Base-by-base conservation (phyloP, 1,140 invertebrate species). In the Hestina assimilis region DNA sequence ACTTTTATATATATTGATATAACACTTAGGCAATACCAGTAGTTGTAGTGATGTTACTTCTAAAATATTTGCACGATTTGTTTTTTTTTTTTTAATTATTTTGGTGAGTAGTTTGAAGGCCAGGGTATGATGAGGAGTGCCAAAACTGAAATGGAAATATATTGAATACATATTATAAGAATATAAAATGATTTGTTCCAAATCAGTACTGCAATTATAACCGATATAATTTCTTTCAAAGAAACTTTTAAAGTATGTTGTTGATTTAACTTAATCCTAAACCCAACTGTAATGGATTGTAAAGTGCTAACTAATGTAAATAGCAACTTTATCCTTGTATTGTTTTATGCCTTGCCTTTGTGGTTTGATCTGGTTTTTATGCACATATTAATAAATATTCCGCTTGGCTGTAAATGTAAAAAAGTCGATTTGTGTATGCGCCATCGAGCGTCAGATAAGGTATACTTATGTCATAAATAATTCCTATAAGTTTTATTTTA, bases 1-100 rank as follows among this genome's bases (percentile, higher is more conserved):
- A 88, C 83, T 84, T 86, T 89, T 89, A 86, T 89, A 86, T 85
- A 80, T 84, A 80, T 80, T 84, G 76, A 81, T 83, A 84, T 74
- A 74, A 78, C 74, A 77, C 77, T 79, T 77, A 86, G 81, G 69
- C 70, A 63, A 77, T 78, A 80, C 61, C 74, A 41, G 76, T 87
- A 86, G 84, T 45, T 73, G 78, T 86, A 86, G 82, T 63, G 46
- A 69, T 63, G 72, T 74, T 75, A 68, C 69, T 73, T 81, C 70
- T 72, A 66, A 66, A 40, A 76, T 77, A 76, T 70, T 68, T 76
- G 76, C 80, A 83, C 79, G 63, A 40, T 29, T 56, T 23, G n/a
- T 35, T 19, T 9, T 38, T 59, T 59, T 59, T 17, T 31, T 71
- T 72, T 72, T 20, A 68, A 70, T 74, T 31, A 56, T 76, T 75